Evolutionary conservation across 1,140 invertebrate genomes (phyloP).

Genomic region (Drosophila lini): DNA sequence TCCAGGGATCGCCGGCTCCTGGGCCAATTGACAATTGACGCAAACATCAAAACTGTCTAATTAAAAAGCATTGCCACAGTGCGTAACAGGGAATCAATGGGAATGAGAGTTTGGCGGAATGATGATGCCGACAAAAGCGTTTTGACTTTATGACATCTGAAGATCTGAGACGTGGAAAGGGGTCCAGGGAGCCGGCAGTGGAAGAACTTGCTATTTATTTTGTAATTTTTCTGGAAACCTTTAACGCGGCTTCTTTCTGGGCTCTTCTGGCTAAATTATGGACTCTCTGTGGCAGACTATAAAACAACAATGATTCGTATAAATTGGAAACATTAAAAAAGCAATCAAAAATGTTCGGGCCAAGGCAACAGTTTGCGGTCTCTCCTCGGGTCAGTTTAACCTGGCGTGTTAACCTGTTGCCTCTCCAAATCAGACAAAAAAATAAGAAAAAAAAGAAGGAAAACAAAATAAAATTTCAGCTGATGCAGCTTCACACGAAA

Average conservation of each 20-base stretch:
- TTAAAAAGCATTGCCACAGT: constrained; percentile 79
- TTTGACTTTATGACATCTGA: constrained; percentile 80
- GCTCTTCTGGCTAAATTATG: constrained; percentile 74
- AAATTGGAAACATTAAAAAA: constrained; percentile 83
- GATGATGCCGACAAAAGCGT: constrained; percentile 74
- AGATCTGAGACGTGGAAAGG: background rate
- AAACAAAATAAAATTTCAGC: constrained; percentile 36
- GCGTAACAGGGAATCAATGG: constrained; percentile 76
- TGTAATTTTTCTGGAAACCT: constrained; percentile 74
- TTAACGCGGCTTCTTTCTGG: constrained; percentile 32
- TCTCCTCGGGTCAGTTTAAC: constrained; percentile 75
- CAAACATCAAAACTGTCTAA: constrained; percentile 81
- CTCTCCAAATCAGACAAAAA: constrained; percentile 58
- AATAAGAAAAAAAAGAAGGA: constrained; percentile 1
- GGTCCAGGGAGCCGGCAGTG: background rate
- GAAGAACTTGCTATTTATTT: constrained; percentile 73
- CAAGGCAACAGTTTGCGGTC: constrained; percentile 66
- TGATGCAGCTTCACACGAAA: constrained; percentile 57
- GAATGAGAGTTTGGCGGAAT: constrained; percentile 31
- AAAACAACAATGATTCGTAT: constrained; percentile 82
- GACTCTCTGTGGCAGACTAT: constrained; percentile 63
- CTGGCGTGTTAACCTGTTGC: constrained; percentile 81
- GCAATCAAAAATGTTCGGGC: constrained; percentile 80
- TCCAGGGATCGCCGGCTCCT: constrained; percentile 20
- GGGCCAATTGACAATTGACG: constrained; percentile 77